A percentile compares a stretch with the other conserved stretches of the same genome.
Evolutionary conservation across 2,888 invertebrate genomes (phyloP).

Genomic region (Ochropleura plecta): DNA sequence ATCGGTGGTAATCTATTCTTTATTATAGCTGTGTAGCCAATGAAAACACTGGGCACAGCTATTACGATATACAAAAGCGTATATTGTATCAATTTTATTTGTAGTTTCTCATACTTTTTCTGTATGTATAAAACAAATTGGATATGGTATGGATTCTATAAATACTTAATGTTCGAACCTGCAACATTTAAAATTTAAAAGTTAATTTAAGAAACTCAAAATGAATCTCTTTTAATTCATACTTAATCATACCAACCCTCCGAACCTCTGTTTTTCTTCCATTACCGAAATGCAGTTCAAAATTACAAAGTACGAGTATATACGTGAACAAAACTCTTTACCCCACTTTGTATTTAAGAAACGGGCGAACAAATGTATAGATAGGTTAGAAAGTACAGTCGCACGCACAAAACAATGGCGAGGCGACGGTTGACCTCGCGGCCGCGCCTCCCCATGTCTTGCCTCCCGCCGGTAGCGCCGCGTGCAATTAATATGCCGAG

Average conservation of each 20-base stretch:
- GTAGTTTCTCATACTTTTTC: too few relatives aligned
- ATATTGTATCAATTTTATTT: too few relatives aligned
- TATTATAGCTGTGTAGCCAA: too few relatives aligned
- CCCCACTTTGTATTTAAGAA: constrained; percentile 67
- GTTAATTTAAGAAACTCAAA: constrained; percentile 11
- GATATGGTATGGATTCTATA: neutral
- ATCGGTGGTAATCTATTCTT: too few relatives aligned
- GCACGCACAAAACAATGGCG: constrained; percentile 90
- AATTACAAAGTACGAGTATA: constrained; percentile 50
- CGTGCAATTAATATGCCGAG: constrained; percentile 91
- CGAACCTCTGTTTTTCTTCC: constrained; percentile 53
- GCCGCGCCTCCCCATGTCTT: constrained; percentile 86
- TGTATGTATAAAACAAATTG: too few relatives aligned
- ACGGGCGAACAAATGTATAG: constrained; percentile 66
- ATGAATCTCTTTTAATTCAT: constrained; percentile 42
- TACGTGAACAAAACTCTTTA: constrained; percentile 66
- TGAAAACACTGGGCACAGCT: too few relatives aligned
- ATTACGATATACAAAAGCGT: too few relatives aligned
- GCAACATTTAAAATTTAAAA: constrained; percentile 3
- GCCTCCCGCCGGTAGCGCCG: constrained; percentile 89
- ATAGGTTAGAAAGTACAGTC: constrained; percentile 78
- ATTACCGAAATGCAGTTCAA: constrained; percentile 55
- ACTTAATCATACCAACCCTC: constrained; percentile 45
- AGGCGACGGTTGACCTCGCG: constrained; percentile 90
- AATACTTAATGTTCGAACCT: neutral